phyloP scores from a whole-genome alignment of 1,140 invertebrate genomes.

The Drosophila willistoni region DNA sequence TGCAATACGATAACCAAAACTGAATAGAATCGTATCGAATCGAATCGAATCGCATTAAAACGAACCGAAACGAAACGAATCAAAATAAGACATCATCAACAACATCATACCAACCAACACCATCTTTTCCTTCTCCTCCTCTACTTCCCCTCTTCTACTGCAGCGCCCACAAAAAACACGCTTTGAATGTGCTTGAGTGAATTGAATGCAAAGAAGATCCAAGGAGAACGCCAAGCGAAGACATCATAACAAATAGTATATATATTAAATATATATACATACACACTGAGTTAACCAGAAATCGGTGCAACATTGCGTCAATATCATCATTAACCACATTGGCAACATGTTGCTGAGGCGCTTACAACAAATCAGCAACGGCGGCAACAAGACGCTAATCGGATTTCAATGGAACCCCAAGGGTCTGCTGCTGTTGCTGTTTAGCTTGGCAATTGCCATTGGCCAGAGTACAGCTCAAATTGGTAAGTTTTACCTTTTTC shows the following conservation, averaged over 20 bases:
- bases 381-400: constrained; percentile 37
- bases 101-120: too few species aligned
- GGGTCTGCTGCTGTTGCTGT: constrained; percentile 32
- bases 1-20: not conserved
- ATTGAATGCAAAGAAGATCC: not conserved
- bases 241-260: constrained; percentile 30
- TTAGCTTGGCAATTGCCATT: constrained; percentile 46
- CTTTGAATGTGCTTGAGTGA: constrained; percentile 7
- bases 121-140: not conserved
- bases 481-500: constrained; percentile 44
- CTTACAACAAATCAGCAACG: constrained; percentile 47
- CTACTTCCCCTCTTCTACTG: not conserved
- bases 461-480: constrained; percentile 54
- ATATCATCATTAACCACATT: constrained; percentile 17
- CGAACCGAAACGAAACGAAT: constrained; percentile 16
- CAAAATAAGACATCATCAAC: not conserved
- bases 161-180: not conserved
- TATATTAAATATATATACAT: not conserved
- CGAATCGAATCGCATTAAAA: not conserved
- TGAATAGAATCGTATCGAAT: not conserved
- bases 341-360: constrained; percentile 60
- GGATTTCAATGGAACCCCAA: constrained; percentile 43
- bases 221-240: constrained; percentile 1
- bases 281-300: constrained; percentile 14
- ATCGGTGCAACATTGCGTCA: constrained; percentile 40